Conservation (phyloP, 2,113 vertebrate genomes). For the Gallinago media region DNA sequence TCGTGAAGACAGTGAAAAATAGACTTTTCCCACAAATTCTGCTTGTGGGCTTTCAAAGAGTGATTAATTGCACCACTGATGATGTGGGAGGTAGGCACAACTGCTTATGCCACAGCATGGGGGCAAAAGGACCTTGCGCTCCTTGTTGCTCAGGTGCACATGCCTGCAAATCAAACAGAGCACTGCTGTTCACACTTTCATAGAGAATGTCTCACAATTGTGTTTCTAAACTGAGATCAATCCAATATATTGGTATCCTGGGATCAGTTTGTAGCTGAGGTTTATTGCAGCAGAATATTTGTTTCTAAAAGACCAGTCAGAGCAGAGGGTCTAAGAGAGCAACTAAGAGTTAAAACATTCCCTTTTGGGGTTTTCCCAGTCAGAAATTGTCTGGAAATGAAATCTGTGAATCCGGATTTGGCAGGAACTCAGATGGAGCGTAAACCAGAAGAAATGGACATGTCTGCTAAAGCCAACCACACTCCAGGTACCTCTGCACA, state of each 20-base stretch:
- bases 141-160: not conserved
- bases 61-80: not conserved
- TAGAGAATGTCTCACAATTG: not conserved
- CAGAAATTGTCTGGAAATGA: not conserved
- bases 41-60: not conserved
- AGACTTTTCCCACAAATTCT: not conserved
- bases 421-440: not conserved
- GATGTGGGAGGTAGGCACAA: not conserved
- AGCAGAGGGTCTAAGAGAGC: not conserved
- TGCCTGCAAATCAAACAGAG: not conserved
- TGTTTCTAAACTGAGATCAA: not conserved
- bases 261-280: not conserved
- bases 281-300: not conserved
- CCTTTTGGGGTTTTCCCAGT: not conserved
- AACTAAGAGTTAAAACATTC: not conserved
- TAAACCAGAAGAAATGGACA: not conserved
- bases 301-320: not conserved
- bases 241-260: not conserved
- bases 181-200: not conserved
- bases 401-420: not conserved
- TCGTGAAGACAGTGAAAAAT: not conserved
- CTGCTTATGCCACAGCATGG: accelerated
- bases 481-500: not conserved
- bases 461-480: not conserved
- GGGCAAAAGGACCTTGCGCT: not conserved